Percentiles rank a stretch among this genome's conserved stretches.
phyloP scores from a whole-genome alignment of 1,140 invertebrate species.

The Episyrphus balteatus region DNA sequence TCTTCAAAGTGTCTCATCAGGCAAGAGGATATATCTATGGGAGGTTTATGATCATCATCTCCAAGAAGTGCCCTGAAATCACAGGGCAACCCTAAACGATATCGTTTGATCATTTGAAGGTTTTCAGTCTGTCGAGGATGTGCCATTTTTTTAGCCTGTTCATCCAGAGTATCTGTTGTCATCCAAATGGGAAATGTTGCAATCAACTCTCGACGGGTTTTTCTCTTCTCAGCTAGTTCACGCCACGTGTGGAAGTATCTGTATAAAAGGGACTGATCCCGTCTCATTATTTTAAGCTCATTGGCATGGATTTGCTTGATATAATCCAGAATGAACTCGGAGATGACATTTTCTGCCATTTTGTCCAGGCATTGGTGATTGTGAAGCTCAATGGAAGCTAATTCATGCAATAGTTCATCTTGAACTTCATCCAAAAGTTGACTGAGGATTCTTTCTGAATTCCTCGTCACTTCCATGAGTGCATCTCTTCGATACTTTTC shows the following conservation, averaged over 20 bases:
- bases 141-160: slow-evolving; percentile 14
- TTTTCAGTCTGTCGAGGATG: slow-evolving; percentile 5
- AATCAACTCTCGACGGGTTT: slow-evolving; percentile 8
- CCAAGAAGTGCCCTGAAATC: slow-evolving; percentile 16
- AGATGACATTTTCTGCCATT: slow-evolving; percentile 12
- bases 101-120: slow-evolving; percentile 23
- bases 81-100: slow-evolving; percentile 22
- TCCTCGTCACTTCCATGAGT: neutral
- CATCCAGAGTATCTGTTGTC: slow-evolving; percentile 5
- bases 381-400: slow-evolving; percentile 8
- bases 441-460: slow-evolving; percentile 29
- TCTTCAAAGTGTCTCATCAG: too few relatives aligned
- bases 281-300: neutral
- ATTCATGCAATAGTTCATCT: neutral
- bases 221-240: slow-evolving; percentile 1
- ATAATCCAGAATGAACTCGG: slow-evolving; percentile 36
- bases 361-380: slow-evolving; percentile 16
- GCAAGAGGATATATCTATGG: slow-evolving; percentile 2
- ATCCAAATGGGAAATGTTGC: slow-evolving; percentile 10
- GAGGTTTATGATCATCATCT: slow-evolving; percentile 8
- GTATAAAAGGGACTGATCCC: slow-evolving; percentile 6
- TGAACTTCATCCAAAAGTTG: slow-evolving; percentile 11
- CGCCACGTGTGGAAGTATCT: slow-evolving; percentile 10
- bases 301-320: slow-evolving; percentile 29
- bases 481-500: neutral